phyloP scores from a whole-genome alignment of 2,113 vertebrate species.

The Nematolebias whitei region DNA sequence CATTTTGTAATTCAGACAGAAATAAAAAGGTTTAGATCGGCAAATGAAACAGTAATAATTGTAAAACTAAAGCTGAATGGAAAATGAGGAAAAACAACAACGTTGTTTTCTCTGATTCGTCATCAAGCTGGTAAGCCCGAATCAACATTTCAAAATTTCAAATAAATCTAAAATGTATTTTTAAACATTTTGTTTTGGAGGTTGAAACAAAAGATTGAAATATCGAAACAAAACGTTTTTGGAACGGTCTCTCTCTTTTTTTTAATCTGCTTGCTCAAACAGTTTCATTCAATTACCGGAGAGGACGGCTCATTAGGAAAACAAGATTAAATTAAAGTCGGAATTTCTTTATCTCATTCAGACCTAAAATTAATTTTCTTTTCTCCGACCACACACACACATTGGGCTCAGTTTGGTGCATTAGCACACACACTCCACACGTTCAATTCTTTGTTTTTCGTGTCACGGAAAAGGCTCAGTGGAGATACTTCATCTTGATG shows the following conservation, averaged over 20 bases:
- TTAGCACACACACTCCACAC: conserved; percentile 42
- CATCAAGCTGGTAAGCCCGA: too few relatives aligned
- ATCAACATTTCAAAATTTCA: too few relatives aligned
- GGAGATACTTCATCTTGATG: conserved; percentile 47
- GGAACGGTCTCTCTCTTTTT: conserved; percentile 9
- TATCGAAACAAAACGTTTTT: conserved; percentile 1
- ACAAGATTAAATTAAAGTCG: conserved; percentile 15
- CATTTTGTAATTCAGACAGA: too few relatives aligned
- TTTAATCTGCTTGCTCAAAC: conserved; percentile 13
- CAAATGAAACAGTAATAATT: too few relatives aligned
- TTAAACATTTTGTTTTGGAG: too few relatives aligned
- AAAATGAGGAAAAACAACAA: too few relatives aligned
- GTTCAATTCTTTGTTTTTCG: conserved; percentile 58
- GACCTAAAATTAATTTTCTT: conserved; percentile 46
- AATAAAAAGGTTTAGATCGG: too few relatives aligned
- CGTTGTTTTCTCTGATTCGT: too few relatives aligned
- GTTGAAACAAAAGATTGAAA: too few relatives aligned
- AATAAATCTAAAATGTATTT: too few relatives aligned
- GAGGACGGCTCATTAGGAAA: conserved; percentile 18
- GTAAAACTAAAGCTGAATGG: too few relatives aligned
- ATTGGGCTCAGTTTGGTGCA: conserved; percentile 40
- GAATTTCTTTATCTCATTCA: conserved; percentile 30
- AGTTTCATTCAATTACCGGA: conserved; percentile 11
- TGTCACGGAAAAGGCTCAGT: conserved; percentile 42
- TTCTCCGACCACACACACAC: not conserved